A percentile compares a stretch with the other conserved stretches of the same genome.
phyloP scores from a whole-genome alignment of 2,113 vertebrate genomes.

The Psophia crepitans region DNA sequence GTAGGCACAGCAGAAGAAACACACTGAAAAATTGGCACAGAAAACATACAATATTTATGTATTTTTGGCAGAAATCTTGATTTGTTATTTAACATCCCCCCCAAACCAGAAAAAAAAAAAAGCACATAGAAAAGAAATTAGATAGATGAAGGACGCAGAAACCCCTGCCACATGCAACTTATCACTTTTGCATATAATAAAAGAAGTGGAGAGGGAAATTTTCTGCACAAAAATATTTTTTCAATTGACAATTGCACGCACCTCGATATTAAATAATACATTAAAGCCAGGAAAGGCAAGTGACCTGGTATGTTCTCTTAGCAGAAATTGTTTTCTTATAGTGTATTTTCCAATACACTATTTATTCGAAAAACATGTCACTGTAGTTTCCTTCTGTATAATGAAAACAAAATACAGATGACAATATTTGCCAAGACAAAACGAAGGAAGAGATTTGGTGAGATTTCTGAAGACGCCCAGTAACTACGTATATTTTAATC shows the following conservation, averaged over 20 bases:
- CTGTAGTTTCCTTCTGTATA: neutral
- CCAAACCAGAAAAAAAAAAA: neutral
- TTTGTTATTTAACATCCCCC: neutral
- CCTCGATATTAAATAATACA: neutral
- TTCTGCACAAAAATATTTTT: neutral
- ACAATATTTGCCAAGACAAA: neutral
- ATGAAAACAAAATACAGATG: neutral
- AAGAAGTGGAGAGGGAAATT: neutral
- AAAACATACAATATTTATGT: neutral
- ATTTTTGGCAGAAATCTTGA: neutral
- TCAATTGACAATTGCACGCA: neutral
- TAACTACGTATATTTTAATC: neutral
- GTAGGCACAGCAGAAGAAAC: neutral
- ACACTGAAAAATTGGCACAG: neutral
- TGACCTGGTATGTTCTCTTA: neutral
- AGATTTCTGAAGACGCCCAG: neutral
- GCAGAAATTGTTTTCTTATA: neutral
- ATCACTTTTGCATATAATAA: neutral
- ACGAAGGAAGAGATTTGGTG: neutral
- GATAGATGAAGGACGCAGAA: neutral
- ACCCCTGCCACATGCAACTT: neutral
- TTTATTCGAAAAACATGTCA: neutral
- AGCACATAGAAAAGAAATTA: neutral
- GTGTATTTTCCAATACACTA: neutral
- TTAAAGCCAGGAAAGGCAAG: neutral